Base-by-base conservation (phyloP, 2,113 vertebrate genomes). In the Myotis yumanensis region DNA sequence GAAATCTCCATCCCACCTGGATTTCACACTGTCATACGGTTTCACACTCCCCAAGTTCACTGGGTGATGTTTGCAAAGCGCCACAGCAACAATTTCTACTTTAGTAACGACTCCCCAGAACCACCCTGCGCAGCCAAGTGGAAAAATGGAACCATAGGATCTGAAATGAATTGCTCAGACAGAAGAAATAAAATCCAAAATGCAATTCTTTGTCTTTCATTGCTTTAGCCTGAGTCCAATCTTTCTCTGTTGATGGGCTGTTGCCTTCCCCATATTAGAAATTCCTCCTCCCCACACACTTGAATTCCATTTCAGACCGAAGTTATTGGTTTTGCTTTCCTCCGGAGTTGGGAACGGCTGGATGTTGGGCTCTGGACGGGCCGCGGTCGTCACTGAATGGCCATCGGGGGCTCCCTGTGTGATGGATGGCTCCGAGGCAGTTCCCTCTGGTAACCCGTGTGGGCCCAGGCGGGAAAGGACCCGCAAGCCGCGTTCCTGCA, bases 251-350 rank as follows among this genome's bases (percentile, higher is more conserved):
- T 11, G 91, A 93, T n/a, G 86, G 89, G 52, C 71, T 48, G 28
- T 3, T 59, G 46, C 75, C 62, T 90, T 92, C 37, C 86, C 66
- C 40, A 35, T 17, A 59, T 51, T 43, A 86, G 81, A 95, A 95
- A 66, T 48, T 40, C 66, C 35, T 48, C 43, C 75, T 86, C 54
- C 51, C 57, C 35, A 77, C 66, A 64, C 81, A 68, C 81, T 32
- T n/a, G 76, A 40, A 46, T 43, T 62, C 90, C n/a, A 66, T 17
- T 71, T 95, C 32, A 51, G 52, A 35, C 32, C 5, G 1, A 75
- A 71, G 85, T 57, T 51, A 93, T 11, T 66, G 40, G 62, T 89
- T 93, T 79, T 77, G 71, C 69, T 94, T 90, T 82, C 46, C 64
- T 77, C 30, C 5, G 64, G 77, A 73, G 14, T 25, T 76, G 82